Conservation (phyloP, 2,113 vertebrate species). For the Miniopterus natalensis region DNA sequence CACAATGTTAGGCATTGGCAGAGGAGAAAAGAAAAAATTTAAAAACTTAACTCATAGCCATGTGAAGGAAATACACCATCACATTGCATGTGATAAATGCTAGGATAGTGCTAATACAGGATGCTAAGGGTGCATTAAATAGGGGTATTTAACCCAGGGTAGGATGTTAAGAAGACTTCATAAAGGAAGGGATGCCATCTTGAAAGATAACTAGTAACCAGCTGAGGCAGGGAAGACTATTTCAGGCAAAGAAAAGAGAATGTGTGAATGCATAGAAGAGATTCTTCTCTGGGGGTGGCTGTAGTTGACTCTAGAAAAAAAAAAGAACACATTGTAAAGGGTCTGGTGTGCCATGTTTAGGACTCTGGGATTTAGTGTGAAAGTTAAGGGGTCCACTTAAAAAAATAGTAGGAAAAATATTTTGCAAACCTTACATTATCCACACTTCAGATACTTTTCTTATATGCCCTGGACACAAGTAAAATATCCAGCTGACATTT, state of each 20-base stretch:
- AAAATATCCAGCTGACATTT: constrained; percentile 22
- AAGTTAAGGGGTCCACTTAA: not conserved
- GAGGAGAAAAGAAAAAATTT: not conserved
- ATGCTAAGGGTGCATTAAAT: not conserved
- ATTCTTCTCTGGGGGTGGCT: not conserved
- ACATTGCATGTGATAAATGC: not conserved
- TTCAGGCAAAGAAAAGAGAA: not conserved
- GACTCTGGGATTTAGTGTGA: not conserved
- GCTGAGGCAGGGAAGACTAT: not conserved
- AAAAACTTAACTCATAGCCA: not conserved
- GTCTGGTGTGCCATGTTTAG: not conserved
- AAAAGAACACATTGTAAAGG: not conserved
- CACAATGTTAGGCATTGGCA: not conserved
- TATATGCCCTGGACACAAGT: not conserved
- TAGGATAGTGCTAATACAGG: not conserved
- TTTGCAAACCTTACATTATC: not conserved
- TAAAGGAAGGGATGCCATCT: not conserved
- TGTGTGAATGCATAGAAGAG: not conserved
- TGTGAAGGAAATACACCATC: not conserved
- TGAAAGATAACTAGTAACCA: not conserved
- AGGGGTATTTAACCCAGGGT: not conserved
- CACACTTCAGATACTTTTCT: not conserved
- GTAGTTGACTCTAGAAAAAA: not conserved
- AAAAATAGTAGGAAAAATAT: not conserved
- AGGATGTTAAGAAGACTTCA: not conserved